phyloP scores from a whole-genome alignment of 2,113 vertebrate species.

The Dasypus novemcinctus region DNA sequence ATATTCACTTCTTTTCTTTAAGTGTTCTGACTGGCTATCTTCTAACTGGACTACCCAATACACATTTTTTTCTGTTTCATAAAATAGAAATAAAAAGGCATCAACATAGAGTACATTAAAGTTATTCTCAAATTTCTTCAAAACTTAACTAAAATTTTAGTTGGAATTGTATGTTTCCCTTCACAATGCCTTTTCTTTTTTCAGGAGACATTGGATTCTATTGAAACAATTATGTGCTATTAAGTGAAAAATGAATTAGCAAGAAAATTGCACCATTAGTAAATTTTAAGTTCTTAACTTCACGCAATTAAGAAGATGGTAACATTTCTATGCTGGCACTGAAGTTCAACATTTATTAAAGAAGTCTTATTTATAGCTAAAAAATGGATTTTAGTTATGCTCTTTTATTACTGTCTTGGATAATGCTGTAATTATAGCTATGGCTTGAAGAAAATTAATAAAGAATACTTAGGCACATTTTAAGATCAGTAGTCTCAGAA shows the following conservation, averaged over 20 bases:
- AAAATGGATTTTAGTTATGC: slow-evolving; percentile 74
- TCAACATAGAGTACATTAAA: not conserved
- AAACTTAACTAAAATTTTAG: not conserved
- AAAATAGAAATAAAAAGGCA: not conserved
- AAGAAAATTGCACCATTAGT: slow-evolving; percentile 83
- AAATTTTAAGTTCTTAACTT: slow-evolving; percentile 82
- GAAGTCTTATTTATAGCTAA: slow-evolving; percentile 73
- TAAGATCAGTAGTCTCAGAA: not conserved
- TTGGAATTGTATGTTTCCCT: slow-evolving; percentile 44
- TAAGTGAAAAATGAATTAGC: slow-evolving; percentile 81
- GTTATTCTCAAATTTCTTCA: slow-evolving; percentile 28
- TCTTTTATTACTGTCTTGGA: slow-evolving; percentile 53
- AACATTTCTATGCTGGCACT: slow-evolving; percentile 78
- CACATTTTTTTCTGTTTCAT: not conserved
- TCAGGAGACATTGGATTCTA: slow-evolving; percentile 67
- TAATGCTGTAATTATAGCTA: slow-evolving; percentile 65
- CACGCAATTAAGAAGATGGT: slow-evolving; percentile 73
- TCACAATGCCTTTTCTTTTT: slow-evolving; percentile 76
- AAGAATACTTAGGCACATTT: slow-evolving; percentile 55
- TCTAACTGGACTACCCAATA: not conserved
- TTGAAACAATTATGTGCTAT: slow-evolving; percentile 82
- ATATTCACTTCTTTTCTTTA: not conserved
- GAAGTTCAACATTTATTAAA: slow-evolving; percentile 79
- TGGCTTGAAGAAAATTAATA: slow-evolving; percentile 58
- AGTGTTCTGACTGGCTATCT: not conserved